Evolutionary conservation across 2,888 invertebrate genomes (phyloP).

Genomic region (Peribatodes rhomboidaria): DNA sequence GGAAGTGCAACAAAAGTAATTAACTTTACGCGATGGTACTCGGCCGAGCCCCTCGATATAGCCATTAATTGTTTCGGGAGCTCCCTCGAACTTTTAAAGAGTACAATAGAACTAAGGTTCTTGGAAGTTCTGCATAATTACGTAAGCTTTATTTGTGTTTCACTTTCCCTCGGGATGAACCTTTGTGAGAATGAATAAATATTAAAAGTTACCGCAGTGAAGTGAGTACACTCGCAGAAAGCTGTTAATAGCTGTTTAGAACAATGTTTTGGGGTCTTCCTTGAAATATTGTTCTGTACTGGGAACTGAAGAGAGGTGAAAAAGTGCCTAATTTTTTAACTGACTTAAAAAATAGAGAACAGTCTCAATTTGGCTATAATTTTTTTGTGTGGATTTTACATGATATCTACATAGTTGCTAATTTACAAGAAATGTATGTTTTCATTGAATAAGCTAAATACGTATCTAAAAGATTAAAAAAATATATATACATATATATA

Average conservation of each 20-base stretch:
- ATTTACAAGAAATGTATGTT: too few relatives aligned
- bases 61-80: conserved; percentile 45
- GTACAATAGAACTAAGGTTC: conserved; percentile 42
- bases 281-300: neutral
- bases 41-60: conserved; percentile 40
- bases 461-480: too few relatives aligned
- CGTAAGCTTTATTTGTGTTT: conserved; percentile 44
- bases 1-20: conserved; percentile 47
- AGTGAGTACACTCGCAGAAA: conserved; percentile 8
- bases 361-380: too few relatives aligned
- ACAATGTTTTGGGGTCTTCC: conserved; percentile 17
- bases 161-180: conserved; percentile 33
- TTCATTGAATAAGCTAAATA: too few relatives aligned
- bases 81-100: conserved; percentile 43
- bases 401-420: too few relatives aligned
- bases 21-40: conserved; percentile 42
- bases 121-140: conserved; percentile 45
- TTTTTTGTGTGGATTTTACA: too few relatives aligned
- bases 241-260: conserved; percentile 32
- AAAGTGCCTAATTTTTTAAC: too few relatives aligned
- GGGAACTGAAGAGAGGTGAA: neutral
- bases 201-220: conserved; percentile 36
- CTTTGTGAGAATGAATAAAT: conserved; percentile 45
- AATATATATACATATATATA: too few relatives aligned
- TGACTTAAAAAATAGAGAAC: too few relatives aligned